Percentiles rank a stretch among this genome's conserved stretches.
phyloP scores from a whole-genome alignment of 2,113 vertebrate species.

The Amazona guildingii region DNA sequence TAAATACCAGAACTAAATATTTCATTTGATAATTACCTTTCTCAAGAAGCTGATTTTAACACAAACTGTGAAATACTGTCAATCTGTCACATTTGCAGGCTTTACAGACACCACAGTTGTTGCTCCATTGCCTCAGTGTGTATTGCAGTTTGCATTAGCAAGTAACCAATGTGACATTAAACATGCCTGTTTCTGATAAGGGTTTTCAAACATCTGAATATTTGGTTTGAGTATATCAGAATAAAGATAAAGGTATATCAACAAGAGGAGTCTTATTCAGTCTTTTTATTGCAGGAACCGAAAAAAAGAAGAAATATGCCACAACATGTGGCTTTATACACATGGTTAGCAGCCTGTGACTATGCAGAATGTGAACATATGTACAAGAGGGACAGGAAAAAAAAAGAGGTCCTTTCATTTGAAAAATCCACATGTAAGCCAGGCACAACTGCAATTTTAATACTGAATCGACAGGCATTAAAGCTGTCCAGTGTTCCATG shows the following conservation, averaged over 20 bases:
- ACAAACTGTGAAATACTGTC: conserved; percentile 69
- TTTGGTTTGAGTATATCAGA: background rate
- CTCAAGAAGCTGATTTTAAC: conserved; percentile 70
- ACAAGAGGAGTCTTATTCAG: background rate
- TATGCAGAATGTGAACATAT: background rate
- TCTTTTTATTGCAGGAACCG: background rate
- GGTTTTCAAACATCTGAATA: conserved; percentile 25
- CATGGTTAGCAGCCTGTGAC: background rate
- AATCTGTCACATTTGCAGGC: conserved; percentile 54
- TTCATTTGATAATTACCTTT: conserved; percentile 73
- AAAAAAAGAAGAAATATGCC: background rate
- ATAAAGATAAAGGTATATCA: conserved; percentile 16
- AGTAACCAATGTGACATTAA: conserved; percentile 56
- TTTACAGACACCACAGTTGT: conserved; percentile 31
- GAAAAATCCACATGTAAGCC: background rate
- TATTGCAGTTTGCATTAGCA: conserved; percentile 63
- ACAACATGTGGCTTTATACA: background rate
- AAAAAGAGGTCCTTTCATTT: background rate
- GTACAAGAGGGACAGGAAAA: background rate
- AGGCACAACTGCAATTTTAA: background rate
- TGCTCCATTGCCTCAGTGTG: conserved; percentile 44
- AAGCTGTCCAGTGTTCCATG: background rate
- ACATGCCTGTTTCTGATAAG: conserved; percentile 19
- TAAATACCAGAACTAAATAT: conserved; percentile 51
- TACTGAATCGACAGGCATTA: background rate